phyloP scores from a whole-genome alignment of 2,888 invertebrate species.

The Petrolisthes manimaculis region DNA sequence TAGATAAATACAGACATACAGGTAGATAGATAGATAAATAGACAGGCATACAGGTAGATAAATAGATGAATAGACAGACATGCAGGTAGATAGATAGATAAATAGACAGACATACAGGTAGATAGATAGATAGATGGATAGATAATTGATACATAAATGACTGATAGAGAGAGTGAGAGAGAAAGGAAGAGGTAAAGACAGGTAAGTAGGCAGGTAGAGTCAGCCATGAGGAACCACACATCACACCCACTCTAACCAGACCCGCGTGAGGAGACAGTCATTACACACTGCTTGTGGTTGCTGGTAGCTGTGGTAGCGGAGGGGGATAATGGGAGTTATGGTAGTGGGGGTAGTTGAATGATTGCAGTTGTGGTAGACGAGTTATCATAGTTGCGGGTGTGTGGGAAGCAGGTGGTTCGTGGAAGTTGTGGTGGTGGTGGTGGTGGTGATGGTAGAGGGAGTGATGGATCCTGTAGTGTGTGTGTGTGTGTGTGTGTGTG shows the following conservation, averaged over 20 bases:
- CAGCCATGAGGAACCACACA: constrained; percentile 24
- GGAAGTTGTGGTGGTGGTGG: background rate
- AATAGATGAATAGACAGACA: no score
- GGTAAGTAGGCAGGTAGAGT: no score
- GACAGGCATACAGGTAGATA: no score
- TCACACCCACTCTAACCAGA: constrained; percentile 19
- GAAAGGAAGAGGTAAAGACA: background rate
- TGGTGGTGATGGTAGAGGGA: background rate
- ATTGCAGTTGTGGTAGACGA: background rate
- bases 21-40: no score
- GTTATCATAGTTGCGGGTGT: background rate
- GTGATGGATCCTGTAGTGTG: background rate
- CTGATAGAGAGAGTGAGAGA: background rate
- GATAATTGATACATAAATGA: no score
- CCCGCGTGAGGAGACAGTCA: constrained; percentile 23
- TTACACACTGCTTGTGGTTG: constrained; percentile 19
- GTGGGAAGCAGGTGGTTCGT: background rate
- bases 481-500: no score
- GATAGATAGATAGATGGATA: no score
- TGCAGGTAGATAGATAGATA: no score
- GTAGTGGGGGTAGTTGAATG: background rate
- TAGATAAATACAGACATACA: no score
- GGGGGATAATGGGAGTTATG: background rate
- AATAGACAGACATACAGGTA: no score
- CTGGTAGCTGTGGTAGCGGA: background rate